Evolutionary conservation across 2,888 invertebrate species (phyloP), one percentile per base, ranked within the genome.

Genomic region (Scaptomyza flava): DNA sequence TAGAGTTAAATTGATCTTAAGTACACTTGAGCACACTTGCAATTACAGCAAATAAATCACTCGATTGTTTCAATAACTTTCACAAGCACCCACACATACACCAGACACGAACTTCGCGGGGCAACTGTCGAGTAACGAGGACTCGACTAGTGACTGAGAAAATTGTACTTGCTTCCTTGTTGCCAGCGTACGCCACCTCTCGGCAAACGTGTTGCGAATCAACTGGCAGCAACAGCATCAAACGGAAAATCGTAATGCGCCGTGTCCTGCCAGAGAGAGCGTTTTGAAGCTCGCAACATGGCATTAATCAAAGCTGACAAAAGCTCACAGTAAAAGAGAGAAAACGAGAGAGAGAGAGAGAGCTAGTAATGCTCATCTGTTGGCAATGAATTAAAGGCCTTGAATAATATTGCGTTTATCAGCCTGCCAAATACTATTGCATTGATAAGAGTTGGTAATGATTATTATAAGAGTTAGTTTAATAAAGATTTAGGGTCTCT

Each of bases 151-250:
- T 8, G 38, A 38, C 17, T 41, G 17, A 17, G 42, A 41, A 72
- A 72, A 48, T 12, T 51, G 57, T 51, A 9, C 36, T 77, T 60
- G 72, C 60, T 68, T 74, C 59, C 70, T 17, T 65, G 73, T 54
- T 68, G 83, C 76, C 76, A 62, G 66, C 80, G 81, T 45, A 75
- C 65, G 69, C 67, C 80, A 85, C 89, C 89, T 89, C 89, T 83
- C 89, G 89, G 89, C 88, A 88, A 85, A 83, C 85, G 85, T 81
- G 89, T 85, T 85, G 87, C 88, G 85, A 88, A 85, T 89, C 85
- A 89, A 89, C 89, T 89, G 79, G 85, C 79, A 72, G 78, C 65
- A 53, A 46, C 65, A 66, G 72, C 64, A 65, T 58, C 67, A 51
- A 57, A 46, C 68, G 65, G 71, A 72, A 73, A 87, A 81, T 86